A percentile compares a stretch with the other conserved stretches of the same genome.
Evolutionary conservation across 1,140 invertebrate species (phyloP).

Genomic region (Dolichoris vasculosae): DNA sequence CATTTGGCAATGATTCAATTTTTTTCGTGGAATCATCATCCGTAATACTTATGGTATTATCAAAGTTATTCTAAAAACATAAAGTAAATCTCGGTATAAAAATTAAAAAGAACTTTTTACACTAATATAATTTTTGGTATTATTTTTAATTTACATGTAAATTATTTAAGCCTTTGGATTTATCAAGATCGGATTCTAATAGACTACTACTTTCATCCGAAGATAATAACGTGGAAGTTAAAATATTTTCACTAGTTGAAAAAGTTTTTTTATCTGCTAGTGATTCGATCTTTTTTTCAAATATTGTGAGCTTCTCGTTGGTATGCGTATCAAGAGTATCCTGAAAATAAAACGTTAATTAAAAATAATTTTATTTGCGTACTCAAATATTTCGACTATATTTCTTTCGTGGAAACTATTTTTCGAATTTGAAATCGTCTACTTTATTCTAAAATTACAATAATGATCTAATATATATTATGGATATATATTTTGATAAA

Average conservation of each 20-base stretch:
- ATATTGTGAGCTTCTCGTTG: not conserved
- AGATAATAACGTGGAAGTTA: not conserved
- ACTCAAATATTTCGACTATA: no score
- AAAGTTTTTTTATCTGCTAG: not conserved
- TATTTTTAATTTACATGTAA: constrained; percentile 3
- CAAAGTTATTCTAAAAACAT: not conserved
- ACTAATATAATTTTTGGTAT: not conserved
- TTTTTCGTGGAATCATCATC: constrained; percentile 12
- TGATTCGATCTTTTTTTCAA: not conserved
- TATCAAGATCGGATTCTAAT: not conserved
- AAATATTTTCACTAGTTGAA: not conserved
- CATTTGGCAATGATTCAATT: not conserved
- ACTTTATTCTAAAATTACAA: no score
- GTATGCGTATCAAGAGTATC: not conserved
- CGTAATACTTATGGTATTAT: not conserved
- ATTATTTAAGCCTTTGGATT: not conserved
- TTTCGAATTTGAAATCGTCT: no score
- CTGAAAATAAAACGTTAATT: not conserved
- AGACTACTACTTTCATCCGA: not conserved
- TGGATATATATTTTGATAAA: no score
- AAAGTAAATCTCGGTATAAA: not conserved
- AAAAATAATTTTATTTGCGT: not conserved
- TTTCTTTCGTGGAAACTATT: no score
- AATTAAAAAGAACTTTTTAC: not conserved
- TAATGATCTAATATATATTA: no score